Base-by-base conservation (phyloP, 2,888 invertebrate species). In the Watsonalla cultraria region DNA sequence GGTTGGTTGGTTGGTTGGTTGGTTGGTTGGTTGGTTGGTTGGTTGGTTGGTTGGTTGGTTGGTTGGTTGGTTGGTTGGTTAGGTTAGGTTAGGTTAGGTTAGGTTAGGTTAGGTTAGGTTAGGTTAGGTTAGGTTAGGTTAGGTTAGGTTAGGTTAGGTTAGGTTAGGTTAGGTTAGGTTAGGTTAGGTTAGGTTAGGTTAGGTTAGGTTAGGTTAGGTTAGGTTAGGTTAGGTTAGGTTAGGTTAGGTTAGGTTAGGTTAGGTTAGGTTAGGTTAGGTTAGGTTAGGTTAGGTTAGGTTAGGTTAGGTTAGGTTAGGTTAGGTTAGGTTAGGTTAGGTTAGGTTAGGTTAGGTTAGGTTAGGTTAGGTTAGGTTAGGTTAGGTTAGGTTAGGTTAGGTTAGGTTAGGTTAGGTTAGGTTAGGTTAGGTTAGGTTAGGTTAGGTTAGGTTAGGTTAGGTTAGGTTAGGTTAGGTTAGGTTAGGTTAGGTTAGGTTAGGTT, bases 381-480 rank as follows among this genome's bases (percentile, higher is more conserved):
- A 54, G 54, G 56, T 60, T 56, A 54, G 56, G 54, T 57, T 51
- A 57, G 55, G 56, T 59, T 55, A 55, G 54, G 57, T 54, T 45
- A 45, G 45, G 45, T 45, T 58, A 56, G 59, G 60, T 54, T 60
- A 56, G 56, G 59, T 57, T 58, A 57, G 58, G 60, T 60, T 60
- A 61, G 61, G 59, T 59, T 56, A 61, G 61, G 61, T 62, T 62
- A 59, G 59, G 61, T 59, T 58, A 59, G 61, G 61, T 62, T 59
- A 62, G 61, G 59, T 62, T 59, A 61, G 61, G 61, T 61, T 61
- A 58, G 59, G 61, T 58, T 60, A 58, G 59, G 62, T 60, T 61
- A 61, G 61, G 61, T 59, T 55, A 59, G 61, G 58, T 57, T 59
- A 53, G 61, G 51, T 56, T 58, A 53, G 52, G 55, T 54, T 58